phyloP scores from a whole-genome alignment of 1,140 invertebrate genomes.

The Microplitis demolitor region DNA sequence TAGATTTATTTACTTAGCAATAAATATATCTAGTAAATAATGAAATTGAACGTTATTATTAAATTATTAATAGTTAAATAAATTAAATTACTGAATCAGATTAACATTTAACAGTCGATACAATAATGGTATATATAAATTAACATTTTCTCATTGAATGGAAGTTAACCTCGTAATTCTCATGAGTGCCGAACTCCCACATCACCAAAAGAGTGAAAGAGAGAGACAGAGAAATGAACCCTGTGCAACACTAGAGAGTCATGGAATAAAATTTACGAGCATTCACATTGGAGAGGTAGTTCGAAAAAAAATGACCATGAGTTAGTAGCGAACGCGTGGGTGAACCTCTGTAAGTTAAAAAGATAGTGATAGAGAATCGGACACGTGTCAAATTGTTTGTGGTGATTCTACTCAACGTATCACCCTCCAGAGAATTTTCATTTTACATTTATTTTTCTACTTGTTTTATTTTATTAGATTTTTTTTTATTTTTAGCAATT shows the following conservation, averaged over 20 bases:
- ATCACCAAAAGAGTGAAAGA: not conserved
- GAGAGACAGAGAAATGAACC: too few species aligned
- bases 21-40: too few species aligned
- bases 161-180: constrained; percentile 11
- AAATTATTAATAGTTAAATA: too few species aligned
- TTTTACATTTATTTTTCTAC: not conserved
- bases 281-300: not conserved
- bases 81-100: too few species aligned
- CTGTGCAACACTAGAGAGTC: constrained; percentile 5
- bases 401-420: not conserved
- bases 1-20: too few species aligned
- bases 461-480: not conserved
- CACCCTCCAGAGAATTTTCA: not conserved
- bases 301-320: constrained; percentile 24
- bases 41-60: too few species aligned
- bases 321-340: constrained; percentile 22
- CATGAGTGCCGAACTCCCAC: not conserved
- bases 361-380: constrained; percentile 1
- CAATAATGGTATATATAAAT: not conserved
- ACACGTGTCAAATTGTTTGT: not conserved
- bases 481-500: not conserved
- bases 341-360: constrained; percentile 22
- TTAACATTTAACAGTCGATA: too few species aligned
- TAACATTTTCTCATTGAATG: not conserved
- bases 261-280: constrained; percentile 21